phyloP scores from a whole-genome alignment of 2,797 vertebrate species.

The Ceryle rudis region DNA sequence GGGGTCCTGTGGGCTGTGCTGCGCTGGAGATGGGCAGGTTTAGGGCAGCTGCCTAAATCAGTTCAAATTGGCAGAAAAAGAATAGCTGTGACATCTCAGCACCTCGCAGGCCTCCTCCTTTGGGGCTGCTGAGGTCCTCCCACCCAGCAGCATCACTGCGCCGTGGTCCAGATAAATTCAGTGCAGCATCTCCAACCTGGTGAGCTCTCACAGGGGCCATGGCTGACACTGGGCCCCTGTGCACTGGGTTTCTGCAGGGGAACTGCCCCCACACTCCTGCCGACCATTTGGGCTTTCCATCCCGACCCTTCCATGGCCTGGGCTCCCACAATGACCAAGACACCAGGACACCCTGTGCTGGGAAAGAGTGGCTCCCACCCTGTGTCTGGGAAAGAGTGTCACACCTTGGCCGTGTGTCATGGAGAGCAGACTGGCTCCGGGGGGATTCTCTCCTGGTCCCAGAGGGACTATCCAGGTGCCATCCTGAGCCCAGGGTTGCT shows the following conservation, averaged over 20 bases:
- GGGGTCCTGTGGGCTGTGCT: not conserved
- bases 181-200: accelerated
- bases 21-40: accelerated
- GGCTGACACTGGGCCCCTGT: accelerated
- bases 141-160: not conserved
- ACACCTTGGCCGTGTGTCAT: accelerated
- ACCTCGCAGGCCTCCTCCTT: not conserved
- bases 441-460: not conserved
- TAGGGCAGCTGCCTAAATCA: not conserved
- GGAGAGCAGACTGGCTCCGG: not conserved
- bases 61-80: not conserved
- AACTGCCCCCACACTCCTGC: not conserved
- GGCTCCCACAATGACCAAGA: not conserved
- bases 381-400: not conserved
- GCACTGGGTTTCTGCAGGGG: accelerated
- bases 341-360: not conserved
- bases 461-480: not conserved
- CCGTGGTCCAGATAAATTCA: accelerated
- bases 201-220: accelerated
- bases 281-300: accelerated
- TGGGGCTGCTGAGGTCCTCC: not conserved
- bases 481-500: accelerated
- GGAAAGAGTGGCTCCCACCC: not conserved
- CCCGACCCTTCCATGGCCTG: not conserved
- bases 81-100: not conserved